Conservation (phyloP, 2,888 invertebrate species). For the Cenopis cana region DNA sequence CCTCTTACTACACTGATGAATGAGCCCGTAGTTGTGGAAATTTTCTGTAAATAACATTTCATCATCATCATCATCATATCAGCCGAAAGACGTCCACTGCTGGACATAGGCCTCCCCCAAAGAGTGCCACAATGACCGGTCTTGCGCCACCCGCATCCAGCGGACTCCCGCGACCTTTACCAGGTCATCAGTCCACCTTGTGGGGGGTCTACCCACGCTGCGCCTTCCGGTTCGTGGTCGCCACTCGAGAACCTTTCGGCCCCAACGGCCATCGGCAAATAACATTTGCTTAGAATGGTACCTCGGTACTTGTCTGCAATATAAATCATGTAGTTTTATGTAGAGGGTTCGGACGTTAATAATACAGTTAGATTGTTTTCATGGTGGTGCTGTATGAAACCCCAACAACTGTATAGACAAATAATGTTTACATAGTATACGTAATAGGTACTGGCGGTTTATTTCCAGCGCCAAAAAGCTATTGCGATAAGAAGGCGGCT, state of each 20-base stretch:
- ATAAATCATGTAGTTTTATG: slow-evolving; percentile 19
- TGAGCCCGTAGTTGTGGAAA: slow-evolving; percentile 5
- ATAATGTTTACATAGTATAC: slow-evolving; percentile 51
- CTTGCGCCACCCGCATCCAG: too few species aligned
- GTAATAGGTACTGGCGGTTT: slow-evolving; percentile 52
- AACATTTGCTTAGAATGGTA: neutral
- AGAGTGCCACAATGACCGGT: too few species aligned
- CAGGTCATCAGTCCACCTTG: too few species aligned
- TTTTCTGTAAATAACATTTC: neutral
- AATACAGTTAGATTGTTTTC: slow-evolving; percentile 18
- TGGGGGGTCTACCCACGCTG: too few species aligned
- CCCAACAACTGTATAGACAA: slow-evolving; percentile 39
- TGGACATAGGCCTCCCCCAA: too few species aligned
- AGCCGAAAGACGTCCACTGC: too few species aligned
- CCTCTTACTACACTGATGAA: neutral
- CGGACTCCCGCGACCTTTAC: too few species aligned
- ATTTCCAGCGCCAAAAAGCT: slow-evolving; percentile 58
- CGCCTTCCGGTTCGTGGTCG: too few species aligned
- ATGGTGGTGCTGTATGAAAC: slow-evolving; percentile 4
- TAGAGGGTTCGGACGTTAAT: neutral
- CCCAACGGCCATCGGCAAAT: too few species aligned
- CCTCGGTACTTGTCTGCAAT: neutral
- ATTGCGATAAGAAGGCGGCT: slow-evolving; percentile 51
- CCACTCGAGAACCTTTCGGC: too few species aligned
- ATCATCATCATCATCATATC: too few species aligned